Conservation (phyloP, 2,888 invertebrate species). For the Erebia ligea region DNA sequence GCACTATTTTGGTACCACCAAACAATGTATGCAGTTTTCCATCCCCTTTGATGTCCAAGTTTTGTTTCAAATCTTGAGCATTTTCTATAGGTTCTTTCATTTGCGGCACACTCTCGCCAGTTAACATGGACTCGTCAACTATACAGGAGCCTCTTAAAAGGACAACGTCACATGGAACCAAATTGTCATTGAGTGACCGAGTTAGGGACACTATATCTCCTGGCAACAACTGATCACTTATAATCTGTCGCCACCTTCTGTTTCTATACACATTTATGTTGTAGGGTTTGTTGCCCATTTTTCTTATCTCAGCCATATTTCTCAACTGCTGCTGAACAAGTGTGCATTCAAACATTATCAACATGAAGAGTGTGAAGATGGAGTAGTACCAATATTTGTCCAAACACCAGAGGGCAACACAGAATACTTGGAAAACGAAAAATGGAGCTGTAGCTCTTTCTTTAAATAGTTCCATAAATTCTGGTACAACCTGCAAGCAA, state of each 20-base stretch:
- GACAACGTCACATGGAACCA: constrained; percentile 98
- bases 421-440: constrained; percentile 99
- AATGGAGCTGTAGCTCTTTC: constrained; percentile 99
- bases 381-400: constrained; percentile 99
- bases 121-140: constrained; percentile 99
- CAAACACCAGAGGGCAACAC: constrained; percentile 98
- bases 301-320: constrained; percentile 99
- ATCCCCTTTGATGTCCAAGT: constrained; percentile 92
- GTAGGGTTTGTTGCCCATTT: constrained; percentile 99
- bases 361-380: constrained; percentile 97
- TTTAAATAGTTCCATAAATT: constrained; percentile 97
- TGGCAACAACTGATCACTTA: constrained; percentile 94
- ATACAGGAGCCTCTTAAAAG: constrained; percentile 97
- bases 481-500: constrained; percentile 90
- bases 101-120: constrained; percentile 99
- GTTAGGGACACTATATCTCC: constrained; percentile 98
- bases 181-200: constrained; percentile 93
- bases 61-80: constrained; percentile 78
- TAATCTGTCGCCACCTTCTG: constrained; percentile 93
- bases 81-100: constrained; percentile 99
- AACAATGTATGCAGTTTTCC: constrained; percentile 96
- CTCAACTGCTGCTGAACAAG: constrained; percentile 98
- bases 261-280: constrained; percentile 95
- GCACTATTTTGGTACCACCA: constrained; percentile 99
- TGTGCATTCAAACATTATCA: constrained; percentile 98